phyloP scores from a whole-genome alignment of 2,888 invertebrate species.

The Perizoma flavofasciatum region DNA sequence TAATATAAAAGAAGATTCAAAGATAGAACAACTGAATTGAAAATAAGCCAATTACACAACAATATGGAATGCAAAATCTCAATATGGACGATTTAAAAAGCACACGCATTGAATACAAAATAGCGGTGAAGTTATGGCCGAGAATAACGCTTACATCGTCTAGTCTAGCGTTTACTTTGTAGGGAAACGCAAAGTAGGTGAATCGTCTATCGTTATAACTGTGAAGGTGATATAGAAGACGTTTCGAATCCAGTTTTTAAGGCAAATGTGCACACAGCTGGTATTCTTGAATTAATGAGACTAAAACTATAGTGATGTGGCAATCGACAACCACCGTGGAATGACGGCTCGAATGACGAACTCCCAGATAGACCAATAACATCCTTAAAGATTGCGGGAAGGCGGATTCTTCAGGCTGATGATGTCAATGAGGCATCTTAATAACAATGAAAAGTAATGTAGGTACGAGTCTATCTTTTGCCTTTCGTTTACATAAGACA shows the following conservation, averaged over 20 bases:
- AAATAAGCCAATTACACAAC: constrained; percentile 27
- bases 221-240: constrained; percentile 36
- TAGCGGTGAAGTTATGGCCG: constrained; percentile 29
- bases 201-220: constrained; percentile 40
- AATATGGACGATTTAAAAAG: constrained; percentile 25
- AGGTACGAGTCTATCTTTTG: too few species aligned
- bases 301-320: neutral
- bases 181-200: constrained; percentile 42
- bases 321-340: constrained; percentile 2
- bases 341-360: too few species aligned
- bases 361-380: too few species aligned
- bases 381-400: too few species aligned
- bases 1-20: neutral
- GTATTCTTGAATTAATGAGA: constrained; percentile 13
- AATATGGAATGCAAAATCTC: constrained; percentile 25
- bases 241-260: constrained; percentile 26
- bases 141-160: constrained; percentile 41
- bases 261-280: constrained; percentile 6
- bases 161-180: constrained; percentile 16
- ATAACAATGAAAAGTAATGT: neutral
- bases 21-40: constrained; percentile 7
- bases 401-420: too few species aligned
- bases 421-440: too few species aligned
- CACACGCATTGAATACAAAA: constrained; percentile 23
- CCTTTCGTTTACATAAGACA: neutral